Percentiles rank a stretch among this genome's conserved stretches.
These are phyloP conservation scores for Spermophilus dauricus DNA, from an alignment of 2,113 vertebrate genomes.

Conservation along the genomic window DNA sequence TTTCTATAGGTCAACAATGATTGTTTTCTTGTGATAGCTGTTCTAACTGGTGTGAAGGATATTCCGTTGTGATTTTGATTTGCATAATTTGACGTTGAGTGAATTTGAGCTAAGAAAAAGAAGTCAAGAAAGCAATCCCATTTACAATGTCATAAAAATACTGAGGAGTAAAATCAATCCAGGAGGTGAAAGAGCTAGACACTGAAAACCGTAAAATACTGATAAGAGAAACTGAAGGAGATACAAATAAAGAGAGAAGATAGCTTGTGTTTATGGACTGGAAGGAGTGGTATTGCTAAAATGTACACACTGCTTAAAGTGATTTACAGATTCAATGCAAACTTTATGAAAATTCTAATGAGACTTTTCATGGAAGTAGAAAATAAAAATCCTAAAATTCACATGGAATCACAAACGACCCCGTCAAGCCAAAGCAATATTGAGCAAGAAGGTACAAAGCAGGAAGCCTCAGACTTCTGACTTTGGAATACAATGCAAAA, in stretches of 20 bases:
- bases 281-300: background rate
- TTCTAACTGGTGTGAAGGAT: too few species aligned
- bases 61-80: too few species aligned
- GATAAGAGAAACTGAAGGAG: background rate
- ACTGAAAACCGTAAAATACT: background rate
- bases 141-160: background rate
- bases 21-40: too few species aligned
- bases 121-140: background rate
- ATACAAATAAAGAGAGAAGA: background rate
- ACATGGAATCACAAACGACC: background rate
- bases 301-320: background rate
- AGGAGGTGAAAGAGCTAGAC: background rate
- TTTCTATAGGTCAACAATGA: background rate
- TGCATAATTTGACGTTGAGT: too few species aligned
- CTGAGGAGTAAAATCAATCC: background rate
- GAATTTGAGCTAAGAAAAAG: background rate
- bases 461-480: background rate
- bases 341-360: background rate
- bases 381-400: background rate
- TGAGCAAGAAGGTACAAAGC: background rate
- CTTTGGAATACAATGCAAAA: background rate
- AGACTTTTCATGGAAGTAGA: background rate
- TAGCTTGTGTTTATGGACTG: background rate
- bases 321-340: background rate
- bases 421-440: background rate